Conservation (phyloP, 2,113 vertebrate species). For the Oceanites oceanicus region DNA sequence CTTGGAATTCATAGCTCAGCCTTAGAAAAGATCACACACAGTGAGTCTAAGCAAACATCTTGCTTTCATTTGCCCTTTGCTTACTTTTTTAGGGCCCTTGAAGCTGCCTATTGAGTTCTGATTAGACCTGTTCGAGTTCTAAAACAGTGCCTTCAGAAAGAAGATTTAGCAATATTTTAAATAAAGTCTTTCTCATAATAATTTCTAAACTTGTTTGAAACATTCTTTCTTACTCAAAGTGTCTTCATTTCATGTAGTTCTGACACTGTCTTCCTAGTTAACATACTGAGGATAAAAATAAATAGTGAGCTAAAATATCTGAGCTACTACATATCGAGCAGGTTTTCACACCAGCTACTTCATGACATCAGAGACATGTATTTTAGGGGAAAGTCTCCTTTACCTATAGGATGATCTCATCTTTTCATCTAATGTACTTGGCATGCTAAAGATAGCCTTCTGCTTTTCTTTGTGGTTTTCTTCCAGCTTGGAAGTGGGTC, state of each 20-base stretch:
- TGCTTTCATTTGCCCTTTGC: neutral
- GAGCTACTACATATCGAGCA: conserved; percentile 30
- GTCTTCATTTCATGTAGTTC: conserved; percentile 15
- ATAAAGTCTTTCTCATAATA: neutral
- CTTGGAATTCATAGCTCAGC: neutral
- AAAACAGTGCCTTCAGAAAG: neutral
- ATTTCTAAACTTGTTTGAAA: neutral
- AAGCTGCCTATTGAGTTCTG: neutral
- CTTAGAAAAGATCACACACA: neutral
- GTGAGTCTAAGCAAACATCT: neutral
- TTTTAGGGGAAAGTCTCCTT: conserved; percentile 36
- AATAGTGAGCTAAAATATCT: conserved; percentile 47
- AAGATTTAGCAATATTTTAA: neutral
- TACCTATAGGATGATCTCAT: conserved; percentile 32
- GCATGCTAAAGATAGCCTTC: conserved; percentile 30
- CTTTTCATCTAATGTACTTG: conserved; percentile 12
- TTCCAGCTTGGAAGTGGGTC: conserved; percentile 28
- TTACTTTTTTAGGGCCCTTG: neutral
- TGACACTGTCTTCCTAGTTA: conserved; percentile 38
- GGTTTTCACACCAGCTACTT: conserved; percentile 47
- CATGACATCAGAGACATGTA: conserved; percentile 44
- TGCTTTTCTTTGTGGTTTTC: conserved; percentile 6
- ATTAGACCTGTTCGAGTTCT: neutral
- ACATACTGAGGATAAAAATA: conserved; percentile 51
- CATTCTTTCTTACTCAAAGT: neutral